Percentiles rank a stretch among this genome's conserved stretches.
Evolutionary conservation across 2,888 invertebrate genomes (phyloP).

Genomic region (Limenitis camilla): DNA sequence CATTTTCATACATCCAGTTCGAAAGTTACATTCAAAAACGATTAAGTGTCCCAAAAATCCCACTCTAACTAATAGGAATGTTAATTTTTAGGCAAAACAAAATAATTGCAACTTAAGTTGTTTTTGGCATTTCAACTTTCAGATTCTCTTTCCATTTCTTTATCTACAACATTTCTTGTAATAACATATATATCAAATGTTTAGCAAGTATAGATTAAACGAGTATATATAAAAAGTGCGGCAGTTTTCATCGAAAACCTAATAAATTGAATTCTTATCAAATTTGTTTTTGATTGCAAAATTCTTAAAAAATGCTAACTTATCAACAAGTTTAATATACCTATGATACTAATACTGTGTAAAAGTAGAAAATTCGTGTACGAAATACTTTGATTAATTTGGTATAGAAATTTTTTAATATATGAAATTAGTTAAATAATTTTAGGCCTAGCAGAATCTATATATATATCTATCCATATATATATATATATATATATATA

Average conservation of each 20-base stretch:
- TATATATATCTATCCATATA: neutral
- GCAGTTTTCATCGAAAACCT: too few relatives aligned
- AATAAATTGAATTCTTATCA: neutral
- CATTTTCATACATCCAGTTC: neutral
- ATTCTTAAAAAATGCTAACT: neutral
- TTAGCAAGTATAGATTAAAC: too few relatives aligned
- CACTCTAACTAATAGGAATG: neutral
- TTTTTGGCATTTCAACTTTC: too few relatives aligned
- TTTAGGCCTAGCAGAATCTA: neutral
- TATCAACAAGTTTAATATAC: conserved; percentile 17
- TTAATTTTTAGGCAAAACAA: neutral
- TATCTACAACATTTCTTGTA: too few relatives aligned
- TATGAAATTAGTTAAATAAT: neutral
- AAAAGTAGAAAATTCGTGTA: conserved; percentile 49
- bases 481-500: neutral
- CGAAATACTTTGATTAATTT: conserved; percentile 8
- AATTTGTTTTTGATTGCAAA: neutral
- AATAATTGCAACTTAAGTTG: too few relatives aligned
- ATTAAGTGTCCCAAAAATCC: neutral
- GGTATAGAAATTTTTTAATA: neutral
- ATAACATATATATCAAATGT: too few relatives aligned
- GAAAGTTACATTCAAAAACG: neutral
- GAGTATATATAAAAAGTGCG: too few relatives aligned
- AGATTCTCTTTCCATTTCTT: too few relatives aligned
- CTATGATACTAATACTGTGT: conserved; percentile 52